Evolutionary conservation across 2,888 invertebrate species (phyloP), one percentile per base, ranked within the genome.

Genomic region (Meteorus cinctellus): DNA sequence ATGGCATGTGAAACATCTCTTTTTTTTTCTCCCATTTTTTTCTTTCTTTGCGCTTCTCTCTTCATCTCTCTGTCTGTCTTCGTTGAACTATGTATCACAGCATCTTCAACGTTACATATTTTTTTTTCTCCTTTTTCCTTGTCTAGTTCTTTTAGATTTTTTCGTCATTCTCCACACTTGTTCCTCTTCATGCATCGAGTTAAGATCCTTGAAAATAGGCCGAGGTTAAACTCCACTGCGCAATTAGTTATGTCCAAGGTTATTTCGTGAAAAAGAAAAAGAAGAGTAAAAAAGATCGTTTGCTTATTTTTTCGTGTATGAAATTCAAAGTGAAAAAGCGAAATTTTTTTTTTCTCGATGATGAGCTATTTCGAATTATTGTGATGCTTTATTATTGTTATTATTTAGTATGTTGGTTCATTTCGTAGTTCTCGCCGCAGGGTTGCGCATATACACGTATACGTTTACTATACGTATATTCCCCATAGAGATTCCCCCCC

Each of bases 401-500:
- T 69, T 19, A 60, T 60, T 59, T 31, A 31, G 63, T 62, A 62
- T 63, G 45, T 67, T 68, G 70, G 81, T 80, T 24, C 81, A 77
- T 80, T 81, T 77, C 77, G 65, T 72, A 75, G 12, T 78, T 74
- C 68, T 63, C 29, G 45, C 68, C 59, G 12, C 51, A 59, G 70
- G 67, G 62, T 60, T 65, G 29, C 19, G 29, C 27, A 2, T 66
- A 36, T 66, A 36, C 34, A 60, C 51, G 10, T 19, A 29, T 16
- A 16, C 51, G 29, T 29, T 29, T 31, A 68, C 48, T 68, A 4
- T 12, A 12, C 4, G 19, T 31, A 59, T 71, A 67, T 24, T 76
- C 73, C 71, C 62, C 63, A 60, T 75, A 60, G 65, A 69, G 74
- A 76, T 81, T 85, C 86, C 86, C 83, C 83, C 79, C 83, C 79